phyloP scores from a whole-genome alignment of 2,113 vertebrate genomes.

The Xyliphius kryptos region DNA sequence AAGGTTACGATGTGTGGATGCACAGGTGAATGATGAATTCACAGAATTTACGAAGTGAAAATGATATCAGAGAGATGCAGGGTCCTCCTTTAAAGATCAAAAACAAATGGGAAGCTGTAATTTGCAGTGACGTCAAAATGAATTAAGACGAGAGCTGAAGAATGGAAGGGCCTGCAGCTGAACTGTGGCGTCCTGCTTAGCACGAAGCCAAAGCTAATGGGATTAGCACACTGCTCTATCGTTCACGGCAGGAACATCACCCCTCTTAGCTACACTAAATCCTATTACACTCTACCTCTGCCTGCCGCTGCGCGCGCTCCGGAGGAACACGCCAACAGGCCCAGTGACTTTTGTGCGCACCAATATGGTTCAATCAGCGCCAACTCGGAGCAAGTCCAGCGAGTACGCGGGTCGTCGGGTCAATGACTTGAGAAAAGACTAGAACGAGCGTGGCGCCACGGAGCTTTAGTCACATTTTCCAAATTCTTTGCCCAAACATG shows the following conservation, averaged over 20 bases:
- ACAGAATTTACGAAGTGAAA: no score
- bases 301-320: constrained; percentile 19
- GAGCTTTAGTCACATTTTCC: constrained; percentile 26
- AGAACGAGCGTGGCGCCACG: background rate
- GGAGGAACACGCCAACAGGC: constrained; percentile 39
- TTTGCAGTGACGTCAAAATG: constrained; percentile 20
- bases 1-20: no score
- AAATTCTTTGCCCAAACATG: constrained; percentile 43
- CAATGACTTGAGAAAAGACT: background rate
- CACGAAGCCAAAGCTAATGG: constrained; percentile 50
- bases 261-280: constrained; percentile 52
- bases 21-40: no score
- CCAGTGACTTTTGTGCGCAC: background rate
- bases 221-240: constrained; percentile 50
- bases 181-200: constrained; percentile 30
- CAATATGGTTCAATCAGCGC: no score
- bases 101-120: no score
- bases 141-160: constrained; percentile 23
- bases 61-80: no score
- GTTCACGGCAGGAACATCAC: constrained; percentile 44
- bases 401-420: background rate
- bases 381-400: background rate
- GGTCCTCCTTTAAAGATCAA: no score
- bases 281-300: constrained; percentile 46
- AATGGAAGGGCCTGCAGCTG: constrained; percentile 28